Evolutionary conservation across 2,797 vertebrate genomes (phyloP), one percentile per base, ranked within the genome.

Genomic region (Acipenser oxyrinchus): DNA sequence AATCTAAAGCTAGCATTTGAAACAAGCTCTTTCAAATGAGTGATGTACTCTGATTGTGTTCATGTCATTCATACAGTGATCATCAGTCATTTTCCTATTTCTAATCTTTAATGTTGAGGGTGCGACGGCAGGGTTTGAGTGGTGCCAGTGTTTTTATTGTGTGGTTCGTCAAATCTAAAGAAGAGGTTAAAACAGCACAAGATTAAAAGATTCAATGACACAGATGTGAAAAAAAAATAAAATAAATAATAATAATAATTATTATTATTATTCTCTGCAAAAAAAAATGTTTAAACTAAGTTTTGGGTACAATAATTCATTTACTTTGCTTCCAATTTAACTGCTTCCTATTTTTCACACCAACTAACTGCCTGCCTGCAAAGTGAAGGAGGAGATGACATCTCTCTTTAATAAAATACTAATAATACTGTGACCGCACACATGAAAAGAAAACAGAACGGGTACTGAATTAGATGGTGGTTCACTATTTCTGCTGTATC

Each of bases 401-500:
- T 60, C 81, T 82, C 83, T 82, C 79, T 66, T 77, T 66, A 66
- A 23, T 58, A 70, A 69, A 68, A 80, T 37, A 37, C 23, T 37
- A 83, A 87, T 78, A 70, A 73, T 60, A 76, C 75, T 70, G 73
- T 66, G 72, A 84, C 82, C 77, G 84, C 76, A 83, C 63, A 84
- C 83, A 86, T 84, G 84, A 84, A 87, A 88, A 83, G 82, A 77
- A 86, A 88, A 89, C 79, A 76, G 71, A 88, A 73, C 66, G 66
- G 60, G 81, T 81, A 82, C 86, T 87, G 86, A 90, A 91, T 91
- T 77, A 91, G 91, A 91, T 86, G 87, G 94, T 70, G 93, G 93
- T 90, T 87, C 92, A 93, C 92, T 94, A 93, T 94, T 95, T 95
- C 89, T 93, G 91, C 92, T 87, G 91, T 94, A 95, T 95, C 93